Base-by-base conservation (phyloP, 2,888 invertebrate species). In the Cordilura impudica region DNA sequence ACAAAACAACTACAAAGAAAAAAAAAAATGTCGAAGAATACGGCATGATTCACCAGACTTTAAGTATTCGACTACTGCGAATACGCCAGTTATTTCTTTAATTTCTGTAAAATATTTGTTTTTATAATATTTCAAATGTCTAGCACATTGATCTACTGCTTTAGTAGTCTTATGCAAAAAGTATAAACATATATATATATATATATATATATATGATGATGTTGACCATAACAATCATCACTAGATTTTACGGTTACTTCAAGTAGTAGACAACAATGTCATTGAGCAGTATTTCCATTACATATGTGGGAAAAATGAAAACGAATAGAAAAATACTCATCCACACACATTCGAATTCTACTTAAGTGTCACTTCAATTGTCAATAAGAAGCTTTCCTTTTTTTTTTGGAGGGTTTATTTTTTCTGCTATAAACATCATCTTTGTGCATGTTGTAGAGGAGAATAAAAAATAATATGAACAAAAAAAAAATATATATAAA, bases 341-440 rank as follows among this genome's bases (percentile, higher is more conserved):
- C 6, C 45, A 29, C 60, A 45, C 16, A 47, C 61, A n/a, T 63
- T 31, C 49, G 19, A 56, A 45, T 35, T 71, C 26, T 54, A 49
- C 49, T 66, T 49, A 71, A 71, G 78, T 78, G 78, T 74, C 78
- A 71, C 70, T 71, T 66, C 74, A 78, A 74, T 78, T 78, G 78
- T 74, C 78, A 78, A 74, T 78, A 78, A 78, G 65, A 65, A 70
- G 43, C 39, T 54, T 45, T 58, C 43, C 31, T 54, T 35, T 67
- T 29, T 56, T 16, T 7, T 16, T 53, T 47, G 26, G 23, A 49
- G n/a, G 19, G 49, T 49, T 49, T 23, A 23, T 49, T 12, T 21
- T 12, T n/a, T 5, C 18, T 43, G 6, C 21, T 21, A 23, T 39
- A 19, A 21, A 35, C 39, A 31, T 29, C 56, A 56, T 56, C 35